Percentiles rank a stretch among this genome's conserved stretches.
Conservation (phyloP, 2,113 vertebrate genomes). For the Apteryx owenii region DNA sequence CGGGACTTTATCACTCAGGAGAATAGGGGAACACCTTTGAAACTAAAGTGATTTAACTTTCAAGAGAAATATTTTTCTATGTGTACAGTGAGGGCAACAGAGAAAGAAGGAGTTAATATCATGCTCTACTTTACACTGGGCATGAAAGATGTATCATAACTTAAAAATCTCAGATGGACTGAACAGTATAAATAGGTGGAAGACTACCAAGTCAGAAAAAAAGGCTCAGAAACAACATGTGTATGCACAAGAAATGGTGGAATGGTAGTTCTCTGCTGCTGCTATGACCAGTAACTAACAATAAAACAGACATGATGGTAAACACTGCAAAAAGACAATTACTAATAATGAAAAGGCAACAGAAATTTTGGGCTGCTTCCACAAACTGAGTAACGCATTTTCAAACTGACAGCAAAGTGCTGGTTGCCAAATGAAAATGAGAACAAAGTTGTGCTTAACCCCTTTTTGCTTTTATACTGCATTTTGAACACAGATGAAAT, state of each 20-base stretch:
- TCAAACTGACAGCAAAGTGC: slow-evolving; percentile 31
- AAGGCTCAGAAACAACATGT: not conserved
- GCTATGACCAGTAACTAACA: not conserved
- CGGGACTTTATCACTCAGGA: not conserved
- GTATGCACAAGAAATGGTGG: not conserved
- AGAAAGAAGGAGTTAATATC: not conserved
- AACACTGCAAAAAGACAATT: slow-evolving; percentile 62
- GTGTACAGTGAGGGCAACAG: not conserved
- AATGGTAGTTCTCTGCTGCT: not conserved
- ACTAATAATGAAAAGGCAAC: slow-evolving; percentile 57
- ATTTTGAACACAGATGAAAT: slow-evolving; percentile 39
- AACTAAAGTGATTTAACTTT: not conserved
- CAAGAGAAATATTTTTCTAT: not conserved
- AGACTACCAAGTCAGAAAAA: not conserved
- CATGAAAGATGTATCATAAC: not conserved
- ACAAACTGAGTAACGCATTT: slow-evolving; percentile 52
- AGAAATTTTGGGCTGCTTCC: slow-evolving; percentile 45
- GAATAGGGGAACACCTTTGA: not conserved
- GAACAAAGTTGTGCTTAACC: slow-evolving; percentile 63
- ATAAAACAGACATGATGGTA: slow-evolving; percentile 17
- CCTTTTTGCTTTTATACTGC: slow-evolving; percentile 21
- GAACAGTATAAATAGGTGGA: not conserved
- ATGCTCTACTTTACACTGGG: not conserved
- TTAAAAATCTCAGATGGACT: not conserved
- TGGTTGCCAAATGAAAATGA: slow-evolving; percentile 55